Evolutionary conservation across 2,113 vertebrate genomes (phyloP), one percentile per base, ranked within the genome.

Genomic region (Balaenoptera acutorostrata): DNA sequence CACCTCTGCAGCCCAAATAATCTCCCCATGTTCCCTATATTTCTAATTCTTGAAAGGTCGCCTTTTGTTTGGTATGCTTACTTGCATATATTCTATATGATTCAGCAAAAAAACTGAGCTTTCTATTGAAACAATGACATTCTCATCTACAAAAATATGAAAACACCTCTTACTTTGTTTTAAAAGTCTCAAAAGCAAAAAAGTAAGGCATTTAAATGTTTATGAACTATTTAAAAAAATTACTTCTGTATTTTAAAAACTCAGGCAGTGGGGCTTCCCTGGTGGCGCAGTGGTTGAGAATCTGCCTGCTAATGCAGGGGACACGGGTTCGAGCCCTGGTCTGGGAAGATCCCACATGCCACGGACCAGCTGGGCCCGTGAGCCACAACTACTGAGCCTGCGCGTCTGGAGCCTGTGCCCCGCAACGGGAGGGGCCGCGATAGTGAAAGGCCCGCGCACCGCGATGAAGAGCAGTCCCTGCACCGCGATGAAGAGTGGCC

Each of bases 11-110:
- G 36, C 63, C 91, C 41, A 88, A 88, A 66, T 31, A 69, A 93
- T 81, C 8, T 74, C 14, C 75, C 31, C n/a, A 88, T 68, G 23
- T 74, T 92, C 31, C 41, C 49, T 68, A 33, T 41, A 74, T 81
- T 96, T 89, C 57, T 88, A 97, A 92, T 46, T 88, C 44, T 66
- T 84, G 27, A 78, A 86, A 97, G 31, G 13, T 68, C 29, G 23
- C 20, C 20, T 96, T 95, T 90, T 63, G 31, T 83, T 63, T 41
- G 31, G 31, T 75, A 93, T 44, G 41, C 6, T 75, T 95, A 41
- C 23, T 66, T 89, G 27, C 39, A 81, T n/a, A 69, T 46, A 63
- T 55, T 93, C 63, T 85, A 68, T 33, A 61, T 90, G 12, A 94
- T 9, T 81, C 23, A 49, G 57, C 15, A 41, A 57, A 84, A 95